Conservation (phyloP, 1,140 invertebrate genomes). For the Diabrotica virgifera region DNA sequence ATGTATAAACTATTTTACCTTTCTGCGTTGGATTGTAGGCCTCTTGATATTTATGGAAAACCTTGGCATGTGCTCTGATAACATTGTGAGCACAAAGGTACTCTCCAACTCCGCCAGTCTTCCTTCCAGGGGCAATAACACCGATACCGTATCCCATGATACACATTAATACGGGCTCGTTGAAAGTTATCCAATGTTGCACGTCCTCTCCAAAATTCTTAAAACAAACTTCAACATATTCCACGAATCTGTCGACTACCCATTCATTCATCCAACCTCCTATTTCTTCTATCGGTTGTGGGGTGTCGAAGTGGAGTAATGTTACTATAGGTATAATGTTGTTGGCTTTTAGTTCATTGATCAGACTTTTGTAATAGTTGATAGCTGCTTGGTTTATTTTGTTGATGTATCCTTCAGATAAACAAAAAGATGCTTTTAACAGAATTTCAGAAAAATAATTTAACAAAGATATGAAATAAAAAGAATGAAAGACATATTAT, state of each 20-base stretch:
- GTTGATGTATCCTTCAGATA: constrained; percentile 37
- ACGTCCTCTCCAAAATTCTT: constrained; percentile 60
- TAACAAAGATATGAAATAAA: neutral
- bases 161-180: constrained; percentile 68
- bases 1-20: constrained; percentile 10
- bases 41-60: constrained; percentile 55
- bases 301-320: constrained; percentile 39
- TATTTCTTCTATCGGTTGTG: constrained; percentile 40
- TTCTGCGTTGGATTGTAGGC: constrained; percentile 42
- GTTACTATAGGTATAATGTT: constrained; percentile 57
- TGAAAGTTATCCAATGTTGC: constrained; percentile 67
- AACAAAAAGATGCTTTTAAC: neutral
- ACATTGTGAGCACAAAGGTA: constrained; percentile 57
- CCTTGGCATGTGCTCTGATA: constrained; percentile 53
- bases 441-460: neutral
- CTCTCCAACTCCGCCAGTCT: constrained; percentile 50
- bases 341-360: constrained; percentile 46
- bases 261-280: constrained; percentile 42
- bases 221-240: constrained; percentile 59
- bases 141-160: constrained; percentile 23
- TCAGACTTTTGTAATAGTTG: constrained; percentile 60
- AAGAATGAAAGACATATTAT: too few species aligned
- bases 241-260: constrained; percentile 50
- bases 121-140: constrained; percentile 5
- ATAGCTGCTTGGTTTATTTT: constrained; percentile 58